A percentile compares a stretch with the other conserved stretches of the same genome.
phyloP scores from a whole-genome alignment of 2,888 invertebrate genomes.

The Abscondita cerata region DNA sequence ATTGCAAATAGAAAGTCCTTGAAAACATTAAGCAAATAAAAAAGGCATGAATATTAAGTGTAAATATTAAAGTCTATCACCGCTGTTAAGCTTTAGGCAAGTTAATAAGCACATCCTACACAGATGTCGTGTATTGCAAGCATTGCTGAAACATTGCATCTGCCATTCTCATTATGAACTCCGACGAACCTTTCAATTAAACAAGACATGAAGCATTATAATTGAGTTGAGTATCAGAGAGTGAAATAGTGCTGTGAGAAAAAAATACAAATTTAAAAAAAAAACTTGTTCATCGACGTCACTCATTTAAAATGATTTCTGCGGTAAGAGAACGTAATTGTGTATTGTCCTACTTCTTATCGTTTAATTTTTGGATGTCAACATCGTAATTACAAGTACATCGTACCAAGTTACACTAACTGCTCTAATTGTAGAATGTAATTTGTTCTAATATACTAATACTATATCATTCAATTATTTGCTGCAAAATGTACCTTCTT shows the following conservation, averaged over 20 bases:
- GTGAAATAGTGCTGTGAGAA: background rate
- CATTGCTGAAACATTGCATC: slow-evolving; percentile 15
- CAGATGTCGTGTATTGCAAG: slow-evolving; percentile 18
- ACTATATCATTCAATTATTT: background rate
- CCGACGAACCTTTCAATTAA: slow-evolving; percentile 20
- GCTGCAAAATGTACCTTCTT: background rate
- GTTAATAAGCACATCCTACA: slow-evolving; percentile 27
- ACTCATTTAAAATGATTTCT: slow-evolving; percentile 1
- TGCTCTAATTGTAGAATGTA: slow-evolving; percentile 10
- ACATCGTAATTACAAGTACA: slow-evolving; percentile 14
- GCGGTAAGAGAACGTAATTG: slow-evolving; percentile 1
- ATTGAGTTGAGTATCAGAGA: slow-evolving; percentile 7
- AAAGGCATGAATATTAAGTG: slow-evolving; percentile 14
- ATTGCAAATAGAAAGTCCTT: too few species aligned
- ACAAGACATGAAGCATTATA: background rate
- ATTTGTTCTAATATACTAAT: background rate
- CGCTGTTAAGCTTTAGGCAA: slow-evolving; percentile 15
- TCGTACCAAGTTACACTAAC: slow-evolving; percentile 4
- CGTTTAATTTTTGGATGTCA: slow-evolving; percentile 12
- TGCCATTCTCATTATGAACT: slow-evolving; percentile 19
- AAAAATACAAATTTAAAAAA: slow-evolving; percentile 8
- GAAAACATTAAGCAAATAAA: background rate
- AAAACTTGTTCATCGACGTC: background rate
- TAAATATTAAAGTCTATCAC: slow-evolving; percentile 17
- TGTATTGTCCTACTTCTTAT: slow-evolving; percentile 13